Evolutionary conservation across 30 jellyfish, hydroid and myxozoan genomes (phyloP), one percentile per base, ranked within the genome.

Genomic region (Cassiopea xamachana): DNA sequence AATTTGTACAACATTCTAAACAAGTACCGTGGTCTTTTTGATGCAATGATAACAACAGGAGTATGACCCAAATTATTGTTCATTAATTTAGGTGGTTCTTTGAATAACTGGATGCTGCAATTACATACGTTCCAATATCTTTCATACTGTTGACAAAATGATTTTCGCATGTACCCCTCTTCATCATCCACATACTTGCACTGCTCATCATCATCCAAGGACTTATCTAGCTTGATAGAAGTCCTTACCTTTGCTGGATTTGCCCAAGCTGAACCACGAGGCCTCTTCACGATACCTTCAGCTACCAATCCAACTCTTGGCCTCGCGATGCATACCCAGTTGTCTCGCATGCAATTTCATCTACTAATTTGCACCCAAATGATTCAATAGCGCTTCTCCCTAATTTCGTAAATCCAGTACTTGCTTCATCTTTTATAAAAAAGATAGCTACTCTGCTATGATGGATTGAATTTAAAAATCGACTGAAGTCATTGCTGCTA

Each of bases 41-140:
- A 27, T 27, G 39, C 39, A 27, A 27, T 27, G 39, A 27, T 27
- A 0, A 27, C 39, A 27, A 27, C 39, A 0, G 39, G 61, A 72
- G 88, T 4, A 99, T 86, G 59, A 16, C 92, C 90, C 44, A 92
- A 76, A 16, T 60, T 79, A 74, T 76, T 88, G 80, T 51, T 72
- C 17, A 80, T 77, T 60, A 89, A 17, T 47, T 97, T 82, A 62
- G 83, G 88, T 1, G 94, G 94, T 15, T 81, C 64, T 49, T 89
- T 69, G 78, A 84, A 80, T 1, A 96, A 83, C 9, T 95, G 95
- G 45, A 97, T 93, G 1, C 92, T 95, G 58, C 86, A 74, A 92
- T 80, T 81, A 75, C 99, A 96, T n/a, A 96, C 98, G 72, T 97
- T 77, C 10, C 98, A 98, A 85, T 96, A 96, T 5, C 99, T 98